Conservation (phyloP, 2,888 invertebrate species). For the Tenthredo livida region DNA sequence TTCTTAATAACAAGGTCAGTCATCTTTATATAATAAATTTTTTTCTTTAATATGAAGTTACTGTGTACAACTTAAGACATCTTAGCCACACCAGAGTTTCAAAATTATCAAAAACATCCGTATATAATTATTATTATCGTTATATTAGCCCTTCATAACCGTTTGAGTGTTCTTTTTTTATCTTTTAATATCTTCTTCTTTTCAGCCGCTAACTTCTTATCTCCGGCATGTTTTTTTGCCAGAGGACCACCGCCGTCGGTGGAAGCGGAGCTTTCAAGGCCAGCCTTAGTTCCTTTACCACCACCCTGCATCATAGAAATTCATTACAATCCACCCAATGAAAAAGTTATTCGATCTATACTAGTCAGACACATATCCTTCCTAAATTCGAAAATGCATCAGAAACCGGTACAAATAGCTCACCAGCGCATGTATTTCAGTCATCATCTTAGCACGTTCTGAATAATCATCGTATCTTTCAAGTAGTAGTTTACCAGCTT, state of each 20-base stretch:
- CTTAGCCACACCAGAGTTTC: slow-evolving; percentile 69
- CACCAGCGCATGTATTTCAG: slow-evolving; percentile 93
- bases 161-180: slow-evolving; percentile 91
- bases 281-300: slow-evolving; percentile 76
- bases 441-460: slow-evolving; percentile 93
- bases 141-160: slow-evolving; percentile 84
- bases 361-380: too few relatives aligned
- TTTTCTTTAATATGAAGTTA: slow-evolving; percentile 67
- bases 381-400: too few relatives aligned
- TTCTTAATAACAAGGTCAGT: slow-evolving; percentile 69
- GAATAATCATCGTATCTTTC: slow-evolving; percentile 97
- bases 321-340: not conserved
- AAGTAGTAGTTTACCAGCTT: slow-evolving; percentile 95
- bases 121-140: slow-evolving; percentile 62
- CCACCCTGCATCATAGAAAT: slow-evolving; percentile 65
- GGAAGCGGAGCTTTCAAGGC: slow-evolving; percentile 73
- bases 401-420: too few relatives aligned
- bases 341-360: too few relatives aligned
- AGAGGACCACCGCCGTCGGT: slow-evolving; percentile 84
- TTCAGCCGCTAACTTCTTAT: slow-evolving; percentile 86
- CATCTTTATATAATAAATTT: slow-evolving; percentile 67
- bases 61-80: slow-evolving; percentile 70
- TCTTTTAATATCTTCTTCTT: slow-evolving; percentile 89
- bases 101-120: slow-evolving; percentile 53
- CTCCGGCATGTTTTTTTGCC: slow-evolving; percentile 92